Evolutionary conservation across 92 coral and sea anemone species (phyloP).

Genomic region (Porites lobata): DNA sequence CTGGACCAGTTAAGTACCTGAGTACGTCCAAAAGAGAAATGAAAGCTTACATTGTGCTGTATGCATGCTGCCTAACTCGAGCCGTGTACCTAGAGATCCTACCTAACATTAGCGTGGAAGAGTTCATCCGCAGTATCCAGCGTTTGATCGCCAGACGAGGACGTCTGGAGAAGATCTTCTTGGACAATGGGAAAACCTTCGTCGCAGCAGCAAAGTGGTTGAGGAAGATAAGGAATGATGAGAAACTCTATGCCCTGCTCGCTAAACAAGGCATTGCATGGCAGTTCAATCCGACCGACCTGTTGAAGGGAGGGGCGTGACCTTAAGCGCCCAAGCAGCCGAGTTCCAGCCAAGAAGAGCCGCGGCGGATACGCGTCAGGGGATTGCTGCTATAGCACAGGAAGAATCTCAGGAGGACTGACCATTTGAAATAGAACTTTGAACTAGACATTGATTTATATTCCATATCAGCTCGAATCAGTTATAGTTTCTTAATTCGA

Average conservation of each 20-base stretch:
- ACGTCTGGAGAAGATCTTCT: neutral
- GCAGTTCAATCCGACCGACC: conserved; percentile 6
- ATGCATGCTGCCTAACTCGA: conserved; percentile 1
- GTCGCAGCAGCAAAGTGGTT: neutral
- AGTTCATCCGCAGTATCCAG: neutral
- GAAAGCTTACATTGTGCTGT: conserved; percentile 1
- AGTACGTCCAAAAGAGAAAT: neutral
- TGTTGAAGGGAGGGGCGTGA: neutral
- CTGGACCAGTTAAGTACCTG: neutral
- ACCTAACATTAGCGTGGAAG: neutral
- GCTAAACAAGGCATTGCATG: neutral
- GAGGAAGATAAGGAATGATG: neutral
- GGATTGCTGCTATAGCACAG: neutral
- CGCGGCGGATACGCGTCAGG: neutral
- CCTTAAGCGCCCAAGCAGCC: neutral
- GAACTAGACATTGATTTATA: neutral
- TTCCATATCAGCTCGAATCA: neutral
- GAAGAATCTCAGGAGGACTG: neutral
- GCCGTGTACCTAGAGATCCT: neutral
- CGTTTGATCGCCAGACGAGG: neutral
- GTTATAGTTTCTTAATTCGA: neutral
- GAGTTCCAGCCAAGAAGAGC: conserved; percentile 9
- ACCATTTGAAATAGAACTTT: neutral
- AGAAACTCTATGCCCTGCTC: neutral
- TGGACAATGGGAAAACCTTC: neutral